Percentiles rank a stretch among this genome's conserved stretches.
Conservation (phyloP, 2,888 invertebrate genomes). For the Leucophora obtusa region DNA sequence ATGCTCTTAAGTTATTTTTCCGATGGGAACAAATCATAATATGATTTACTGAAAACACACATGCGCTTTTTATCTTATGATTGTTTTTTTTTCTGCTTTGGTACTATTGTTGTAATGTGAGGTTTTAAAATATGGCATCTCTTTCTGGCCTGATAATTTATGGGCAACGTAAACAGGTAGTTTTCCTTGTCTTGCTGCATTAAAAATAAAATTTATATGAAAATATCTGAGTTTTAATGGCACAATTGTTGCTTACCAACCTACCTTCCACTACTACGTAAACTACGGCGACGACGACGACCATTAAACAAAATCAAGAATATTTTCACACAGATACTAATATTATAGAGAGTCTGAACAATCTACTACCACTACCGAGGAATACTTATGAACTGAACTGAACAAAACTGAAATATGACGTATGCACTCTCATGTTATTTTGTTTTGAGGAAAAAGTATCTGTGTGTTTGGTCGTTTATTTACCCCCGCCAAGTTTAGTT, state of each 20-base stretch:
- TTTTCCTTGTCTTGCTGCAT: constrained; percentile 57
- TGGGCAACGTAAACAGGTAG: constrained; percentile 52
- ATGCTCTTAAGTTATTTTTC: constrained; percentile 26
- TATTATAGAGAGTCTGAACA: not conserved
- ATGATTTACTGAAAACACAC: constrained; percentile 55
- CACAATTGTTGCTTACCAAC: constrained; percentile 74
- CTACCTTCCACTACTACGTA: constrained; percentile 23
- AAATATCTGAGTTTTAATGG: constrained; percentile 71
- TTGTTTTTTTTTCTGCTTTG: not conserved
- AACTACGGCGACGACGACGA: not conserved
- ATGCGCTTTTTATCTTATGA: constrained; percentile 64
- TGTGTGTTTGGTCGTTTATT: constrained; percentile 65
- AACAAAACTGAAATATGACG: constrained; percentile 37
- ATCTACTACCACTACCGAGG: not conserved
- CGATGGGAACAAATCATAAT: constrained; percentile 1
- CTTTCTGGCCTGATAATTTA: constrained; percentile 56
- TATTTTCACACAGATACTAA: not conserved
- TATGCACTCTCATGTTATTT: constrained; percentile 34
- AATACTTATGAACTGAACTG: not conserved
- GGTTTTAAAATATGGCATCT: constrained; percentile 31
- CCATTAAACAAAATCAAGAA: not conserved
- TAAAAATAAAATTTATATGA: constrained; percentile 62
- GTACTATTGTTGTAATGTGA: constrained; percentile 8
- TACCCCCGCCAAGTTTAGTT: constrained; percentile 76
- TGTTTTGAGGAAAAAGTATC: constrained; percentile 59